A percentile compares a stretch with the other conserved stretches of the same genome.
phyloP scores from a whole-genome alignment of 2,797 vertebrate species.

The Anguilla marmorata region DNA sequence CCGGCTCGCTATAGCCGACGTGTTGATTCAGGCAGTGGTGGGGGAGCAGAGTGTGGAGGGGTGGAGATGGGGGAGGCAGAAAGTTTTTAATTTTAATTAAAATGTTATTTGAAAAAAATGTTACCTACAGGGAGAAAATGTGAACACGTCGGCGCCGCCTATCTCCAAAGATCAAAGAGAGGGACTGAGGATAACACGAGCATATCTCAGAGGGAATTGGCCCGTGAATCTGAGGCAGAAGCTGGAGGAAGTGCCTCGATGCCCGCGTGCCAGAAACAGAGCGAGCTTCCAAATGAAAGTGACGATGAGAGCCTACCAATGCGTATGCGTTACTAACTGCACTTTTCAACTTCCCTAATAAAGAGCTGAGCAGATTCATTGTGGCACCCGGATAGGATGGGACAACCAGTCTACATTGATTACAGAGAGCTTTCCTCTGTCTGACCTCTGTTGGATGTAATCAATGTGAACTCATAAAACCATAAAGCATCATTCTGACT shows the following conservation, averaged over 20 bases:
- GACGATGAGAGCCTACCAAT: not conserved
- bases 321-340: not conserved
- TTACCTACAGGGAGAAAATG: not conserved
- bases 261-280: not conserved
- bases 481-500: constrained; percentile 1
- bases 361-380: not conserved
- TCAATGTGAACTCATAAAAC: constrained; percentile 2
- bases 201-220: not conserved
- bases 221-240: not conserved
- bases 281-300: not conserved
- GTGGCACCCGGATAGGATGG: not conserved
- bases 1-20: not conserved
- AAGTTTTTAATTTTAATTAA: not conserved
- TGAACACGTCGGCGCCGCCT: not conserved
- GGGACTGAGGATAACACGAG: not conserved
- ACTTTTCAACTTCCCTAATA: not conserved
- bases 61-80: not conserved
- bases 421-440: not conserved
- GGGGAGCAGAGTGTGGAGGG: not conserved
- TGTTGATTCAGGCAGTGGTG: not conserved
- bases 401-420: constrained; percentile 9
- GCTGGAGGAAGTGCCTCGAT: not conserved
- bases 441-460: constrained; percentile 11
- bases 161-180: not conserved
- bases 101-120: not conserved